These are phyloP conservation scores for Heteromyza rotundicornis DNA, from an alignment of 2,888 invertebrate genomes.

Conservation along the genomic window DNA sequence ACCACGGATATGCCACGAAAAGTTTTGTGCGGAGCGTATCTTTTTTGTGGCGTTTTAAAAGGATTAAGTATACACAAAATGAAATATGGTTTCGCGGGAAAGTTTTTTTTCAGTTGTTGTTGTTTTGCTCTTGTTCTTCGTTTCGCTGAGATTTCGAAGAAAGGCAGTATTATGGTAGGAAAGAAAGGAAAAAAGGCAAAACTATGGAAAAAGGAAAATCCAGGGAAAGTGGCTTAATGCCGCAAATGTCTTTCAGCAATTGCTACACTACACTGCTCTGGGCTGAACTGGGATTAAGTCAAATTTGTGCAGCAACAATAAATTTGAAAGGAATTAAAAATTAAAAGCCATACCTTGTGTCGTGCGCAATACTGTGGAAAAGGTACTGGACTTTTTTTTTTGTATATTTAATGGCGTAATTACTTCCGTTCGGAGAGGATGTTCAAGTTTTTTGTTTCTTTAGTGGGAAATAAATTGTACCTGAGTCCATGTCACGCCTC, in stretches of 20 bases:
- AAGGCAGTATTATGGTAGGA: too few species aligned
- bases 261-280: neutral
- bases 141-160: too few species aligned
- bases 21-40: slow-evolving; percentile 18
- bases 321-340: slow-evolving; percentile 56
- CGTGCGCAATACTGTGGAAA: neutral
- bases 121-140: too few species aligned
- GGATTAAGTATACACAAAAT: slow-evolving; percentile 32
- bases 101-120: neutral
- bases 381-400: neutral
- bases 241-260: slow-evolving; percentile 6
- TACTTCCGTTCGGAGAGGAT: slow-evolving; percentile 20
- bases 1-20: slow-evolving; percentile 11
- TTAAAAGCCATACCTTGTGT: slow-evolving; percentile 39
- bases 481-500: slow-evolving; percentile 51
- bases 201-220: slow-evolving; percentile 12
- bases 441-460: slow-evolving; percentile 23
- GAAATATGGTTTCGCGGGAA: slow-evolving; percentile 27
- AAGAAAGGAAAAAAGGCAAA: neutral
- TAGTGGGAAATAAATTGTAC: slow-evolving; percentile 47
- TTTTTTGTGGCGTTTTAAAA: slow-evolving; percentile 25
- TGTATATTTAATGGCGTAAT: slow-evolving; percentile 4
- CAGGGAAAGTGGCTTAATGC: slow-evolving; percentile 18
- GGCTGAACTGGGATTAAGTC: slow-evolving; percentile 42
- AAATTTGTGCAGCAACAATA: slow-evolving; percentile 51